These are phyloP conservation scores for Amblyteles armatorius DNA, from an alignment of 2,888 invertebrate genomes.

Conservation along the genomic window DNA sequence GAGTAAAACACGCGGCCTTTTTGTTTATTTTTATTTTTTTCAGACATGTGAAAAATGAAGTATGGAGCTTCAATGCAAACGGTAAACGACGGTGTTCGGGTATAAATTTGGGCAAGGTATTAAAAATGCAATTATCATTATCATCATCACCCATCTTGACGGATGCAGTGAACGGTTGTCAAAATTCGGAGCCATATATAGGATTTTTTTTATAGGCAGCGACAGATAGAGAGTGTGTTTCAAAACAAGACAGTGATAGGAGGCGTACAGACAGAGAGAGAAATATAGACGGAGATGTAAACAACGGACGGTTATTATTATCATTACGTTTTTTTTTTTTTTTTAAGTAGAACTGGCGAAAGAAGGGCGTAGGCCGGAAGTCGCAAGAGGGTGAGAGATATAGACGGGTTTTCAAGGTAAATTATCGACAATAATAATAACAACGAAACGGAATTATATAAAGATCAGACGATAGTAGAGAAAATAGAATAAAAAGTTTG, in stretches of 20 bases:
- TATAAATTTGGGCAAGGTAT: constrained; percentile 46
- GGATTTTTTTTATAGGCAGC: constrained; percentile 54
- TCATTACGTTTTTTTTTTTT: background rate
- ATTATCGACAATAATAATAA: constrained; percentile 20
- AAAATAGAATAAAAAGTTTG: constrained; percentile 61
- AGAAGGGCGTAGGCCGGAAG: constrained; percentile 26
- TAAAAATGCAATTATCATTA: constrained; percentile 68
- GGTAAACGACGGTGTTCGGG: constrained; percentile 67
- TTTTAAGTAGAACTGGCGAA: constrained; percentile 31
- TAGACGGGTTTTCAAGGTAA: constrained; percentile 16
- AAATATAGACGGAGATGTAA: constrained; percentile 71
- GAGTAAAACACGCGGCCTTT: background rate
- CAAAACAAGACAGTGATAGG: constrained; percentile 72
- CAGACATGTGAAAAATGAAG: constrained; percentile 76
- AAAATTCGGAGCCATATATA: constrained; percentile 39
- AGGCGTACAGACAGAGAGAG: constrained; percentile 72
- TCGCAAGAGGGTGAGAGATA: constrained; percentile 41
- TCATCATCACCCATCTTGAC: constrained; percentile 70
- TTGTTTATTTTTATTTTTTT: background rate
- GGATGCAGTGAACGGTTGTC: constrained; percentile 75
- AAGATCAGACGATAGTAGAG: constrained; percentile 77
- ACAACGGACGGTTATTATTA: constrained; percentile 61
- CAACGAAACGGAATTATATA: constrained; percentile 59
- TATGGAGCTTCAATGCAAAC: constrained; percentile 75
- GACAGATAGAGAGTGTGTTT: constrained; percentile 71